phyloP scores from a whole-genome alignment of 1,140 invertebrate species.

The Planococcus citri region DNA sequence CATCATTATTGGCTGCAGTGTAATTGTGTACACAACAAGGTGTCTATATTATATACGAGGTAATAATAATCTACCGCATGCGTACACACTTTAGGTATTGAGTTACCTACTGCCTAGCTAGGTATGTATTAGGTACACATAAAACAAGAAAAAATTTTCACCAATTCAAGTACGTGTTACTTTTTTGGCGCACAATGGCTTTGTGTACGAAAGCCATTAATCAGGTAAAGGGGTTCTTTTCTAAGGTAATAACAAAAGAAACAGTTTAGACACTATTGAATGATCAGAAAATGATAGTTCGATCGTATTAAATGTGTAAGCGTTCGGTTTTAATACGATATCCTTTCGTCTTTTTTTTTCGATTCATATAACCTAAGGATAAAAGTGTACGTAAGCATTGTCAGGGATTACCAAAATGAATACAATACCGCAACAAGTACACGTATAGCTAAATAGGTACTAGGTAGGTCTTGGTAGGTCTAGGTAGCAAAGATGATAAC shows the following conservation, averaged over 20 bases:
- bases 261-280: constrained; percentile 7
- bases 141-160: not conserved
- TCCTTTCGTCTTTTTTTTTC: not conserved
- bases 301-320: not conserved
- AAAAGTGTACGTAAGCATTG: not conserved
- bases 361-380: not conserved
- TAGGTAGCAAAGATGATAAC: not conserved
- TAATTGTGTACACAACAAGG: not conserved
- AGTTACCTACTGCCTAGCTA: too few species aligned
- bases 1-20: too few species aligned
- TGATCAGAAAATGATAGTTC: constrained; percentile 3
- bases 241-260: not conserved
- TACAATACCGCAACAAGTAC: not conserved
- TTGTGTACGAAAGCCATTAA: constrained; percentile 7
- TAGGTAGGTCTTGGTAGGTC: too few species aligned
- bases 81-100: constrained; percentile 6
- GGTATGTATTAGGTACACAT: too few species aligned
- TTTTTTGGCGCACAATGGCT: not conserved
- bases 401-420: constrained; percentile 6
- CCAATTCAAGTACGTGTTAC: not conserved
- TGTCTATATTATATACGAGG: not conserved
- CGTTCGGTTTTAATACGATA: not conserved
- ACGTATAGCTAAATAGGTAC: not conserved
- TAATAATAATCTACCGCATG: not conserved
- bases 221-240: constrained; percentile 6